phyloP scores from a whole-genome alignment of 1,140 invertebrate genomes.

The Trichonephila clavata region DNA sequence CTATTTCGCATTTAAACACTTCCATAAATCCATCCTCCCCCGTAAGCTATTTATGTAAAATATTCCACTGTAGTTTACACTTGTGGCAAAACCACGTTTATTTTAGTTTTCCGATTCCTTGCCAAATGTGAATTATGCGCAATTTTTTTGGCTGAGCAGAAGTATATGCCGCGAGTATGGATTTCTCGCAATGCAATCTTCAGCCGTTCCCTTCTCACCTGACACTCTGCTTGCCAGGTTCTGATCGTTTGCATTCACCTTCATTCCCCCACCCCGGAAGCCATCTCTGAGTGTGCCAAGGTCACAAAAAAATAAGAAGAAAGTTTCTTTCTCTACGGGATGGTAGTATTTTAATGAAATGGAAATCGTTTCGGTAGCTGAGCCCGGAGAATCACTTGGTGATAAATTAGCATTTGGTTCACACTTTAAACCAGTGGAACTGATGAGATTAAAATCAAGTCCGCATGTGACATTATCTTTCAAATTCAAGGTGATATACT shows the following conservation, averaged over 20 bases:
- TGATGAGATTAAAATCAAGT: too few relatives aligned
- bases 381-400: too few relatives aligned
- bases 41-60: constrained; percentile 35
- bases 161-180: background rate
- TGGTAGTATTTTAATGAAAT: too few relatives aligned
- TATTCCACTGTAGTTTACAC: background rate
- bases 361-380: too few relatives aligned
- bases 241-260: background rate
- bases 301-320: too few relatives aligned
- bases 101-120: constrained; percentile 6
- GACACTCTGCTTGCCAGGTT: background rate
- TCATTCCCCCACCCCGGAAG: background rate
- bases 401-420: too few relatives aligned
- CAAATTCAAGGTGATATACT: too few relatives aligned
- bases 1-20: background rate
- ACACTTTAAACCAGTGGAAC: too few relatives aligned
- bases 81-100: background rate
- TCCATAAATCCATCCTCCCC: background rate
- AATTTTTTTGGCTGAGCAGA: background rate
- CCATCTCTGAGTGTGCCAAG: too few relatives aligned
- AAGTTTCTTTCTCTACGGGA: too few relatives aligned
- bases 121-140: constrained; percentile 52
- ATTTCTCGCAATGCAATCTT: too few relatives aligned
- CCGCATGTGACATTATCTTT: too few relatives aligned
- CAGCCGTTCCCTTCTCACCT: background rate